Conservation (phyloP, 2,888 invertebrate genomes). For the Ganaspis brasiliensis region DNA sequence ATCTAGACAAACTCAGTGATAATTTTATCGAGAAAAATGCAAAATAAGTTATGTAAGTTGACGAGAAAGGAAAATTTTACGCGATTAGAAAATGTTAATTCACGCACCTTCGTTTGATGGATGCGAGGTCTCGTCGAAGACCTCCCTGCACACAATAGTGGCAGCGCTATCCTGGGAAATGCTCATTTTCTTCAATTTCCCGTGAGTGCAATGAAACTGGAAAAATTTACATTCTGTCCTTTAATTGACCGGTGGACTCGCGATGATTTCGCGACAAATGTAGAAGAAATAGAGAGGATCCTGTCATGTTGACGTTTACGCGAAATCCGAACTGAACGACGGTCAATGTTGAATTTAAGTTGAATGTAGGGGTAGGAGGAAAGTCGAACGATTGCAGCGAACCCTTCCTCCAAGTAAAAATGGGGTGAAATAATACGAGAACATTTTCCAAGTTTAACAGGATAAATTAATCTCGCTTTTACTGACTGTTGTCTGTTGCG, state of each 20-base stretch:
- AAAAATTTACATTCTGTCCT: constrained; percentile 56
- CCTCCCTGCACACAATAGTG: constrained; percentile 89
- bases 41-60: constrained; percentile 3
- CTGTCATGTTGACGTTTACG: constrained; percentile 68
- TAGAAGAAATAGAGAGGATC: constrained; percentile 56
- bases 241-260: constrained; percentile 36
- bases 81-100: constrained; percentile 25
- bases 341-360: constrained; percentile 78
- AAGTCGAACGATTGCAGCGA: constrained; percentile 42
- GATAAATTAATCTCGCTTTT: neutral
- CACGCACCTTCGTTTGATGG: constrained; percentile 91
- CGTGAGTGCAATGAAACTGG: constrained; percentile 6
- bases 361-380: constrained; percentile 70
- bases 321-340: constrained; percentile 69
- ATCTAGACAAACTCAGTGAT: neutral
- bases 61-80: neutral
- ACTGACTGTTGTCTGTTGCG: neutral
- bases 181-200: constrained; percentile 69
- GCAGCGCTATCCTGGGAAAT: constrained; percentile 80
- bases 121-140: constrained; percentile 92
- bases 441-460: constrained; percentile 9
- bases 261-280: constrained; percentile 52
- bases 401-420: constrained; percentile 43
- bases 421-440: constrained; percentile 24
- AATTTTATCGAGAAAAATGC: neutral